Evolutionary conservation across 2,888 invertebrate species (phyloP).

Genomic region (Drosophila anomalata): DNA sequence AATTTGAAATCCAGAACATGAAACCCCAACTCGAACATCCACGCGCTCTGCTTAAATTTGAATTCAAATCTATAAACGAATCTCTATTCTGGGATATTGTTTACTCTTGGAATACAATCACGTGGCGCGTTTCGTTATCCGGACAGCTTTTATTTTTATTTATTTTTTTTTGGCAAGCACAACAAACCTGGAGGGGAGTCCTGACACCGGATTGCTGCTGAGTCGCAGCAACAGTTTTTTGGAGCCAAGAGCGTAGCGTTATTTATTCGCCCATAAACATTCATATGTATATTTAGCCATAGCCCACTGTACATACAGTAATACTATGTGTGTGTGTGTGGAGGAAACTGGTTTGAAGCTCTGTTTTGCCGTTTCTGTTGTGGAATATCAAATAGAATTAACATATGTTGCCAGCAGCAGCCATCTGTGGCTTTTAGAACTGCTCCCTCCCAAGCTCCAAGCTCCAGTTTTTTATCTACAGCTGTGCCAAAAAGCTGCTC

Average conservation of each 20-base stretch:
- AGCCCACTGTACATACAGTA: conserved; percentile 8
- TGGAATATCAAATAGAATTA: conserved; percentile 48
- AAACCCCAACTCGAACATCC: neutral
- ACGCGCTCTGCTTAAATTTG: conserved; percentile 6
- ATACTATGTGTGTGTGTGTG: conserved; percentile 17
- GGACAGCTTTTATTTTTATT: neutral
- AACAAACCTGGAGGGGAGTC: conserved; percentile 19
- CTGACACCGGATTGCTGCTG: neutral
- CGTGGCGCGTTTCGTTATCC: neutral
- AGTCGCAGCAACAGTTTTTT: neutral
- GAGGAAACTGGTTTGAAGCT: conserved; percentile 63
- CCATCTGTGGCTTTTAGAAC: conserved; percentile 25
- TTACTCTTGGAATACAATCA: conserved; percentile 20
- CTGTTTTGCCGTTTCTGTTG: conserved; percentile 50
- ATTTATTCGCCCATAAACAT: conserved; percentile 44
- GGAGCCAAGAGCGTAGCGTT: conserved; percentile 19
- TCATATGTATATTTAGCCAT: conserved; percentile 32
- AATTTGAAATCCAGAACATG: neutral
- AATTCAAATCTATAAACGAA: conserved; percentile 24
- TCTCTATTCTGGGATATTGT: conserved; percentile 32
- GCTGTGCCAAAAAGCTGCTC: conserved; percentile 26
- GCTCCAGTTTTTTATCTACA: conserved; percentile 8
- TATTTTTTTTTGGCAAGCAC: conserved; percentile 25
- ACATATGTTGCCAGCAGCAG: conserved; percentile 39
- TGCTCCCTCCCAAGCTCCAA: conserved; percentile 3